Percentiles rank a stretch among this genome's conserved stretches.
phyloP scores from a whole-genome alignment of 1,140 invertebrate species.

The Whitmania pigra region DNA sequence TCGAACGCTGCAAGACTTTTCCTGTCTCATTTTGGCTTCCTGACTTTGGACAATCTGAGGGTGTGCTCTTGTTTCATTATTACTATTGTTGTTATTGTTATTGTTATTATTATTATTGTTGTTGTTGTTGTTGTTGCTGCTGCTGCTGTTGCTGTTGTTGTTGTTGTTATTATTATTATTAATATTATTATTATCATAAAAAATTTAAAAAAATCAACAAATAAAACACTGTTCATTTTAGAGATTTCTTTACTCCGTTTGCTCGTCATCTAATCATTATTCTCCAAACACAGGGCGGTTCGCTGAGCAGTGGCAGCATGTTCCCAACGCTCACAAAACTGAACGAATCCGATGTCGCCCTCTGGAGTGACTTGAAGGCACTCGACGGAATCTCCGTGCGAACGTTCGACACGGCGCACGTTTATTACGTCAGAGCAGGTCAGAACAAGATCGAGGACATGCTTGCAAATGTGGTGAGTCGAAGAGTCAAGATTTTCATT shows the following conservation, averaged over 20 bases:
- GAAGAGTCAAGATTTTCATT: slow-evolving; percentile 5
- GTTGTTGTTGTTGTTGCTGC: too few species aligned
- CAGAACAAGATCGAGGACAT: slow-evolving; percentile 66
- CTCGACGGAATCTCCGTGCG: slow-evolving; percentile 68
- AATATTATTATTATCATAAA: neutral
- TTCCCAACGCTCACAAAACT: slow-evolving; percentile 59
- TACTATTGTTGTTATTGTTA: neutral
- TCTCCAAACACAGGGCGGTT: neutral
- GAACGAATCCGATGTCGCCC: slow-evolving; percentile 55
- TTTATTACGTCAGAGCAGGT: slow-evolving; percentile 81
- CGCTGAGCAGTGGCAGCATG: neutral
- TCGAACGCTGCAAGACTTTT: slow-evolving; percentile 82
- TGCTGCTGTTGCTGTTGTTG: too few species aligned
- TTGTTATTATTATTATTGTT: too few species aligned
- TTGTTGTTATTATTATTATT: neutral
- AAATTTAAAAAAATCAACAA: too few species aligned
- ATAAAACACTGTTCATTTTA: too few species aligned
- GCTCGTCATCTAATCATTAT: too few species aligned
- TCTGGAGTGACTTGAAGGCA: slow-evolving; percentile 57
- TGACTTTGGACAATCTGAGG: slow-evolving; percentile 59
- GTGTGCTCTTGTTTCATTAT: slow-evolving; percentile 29
- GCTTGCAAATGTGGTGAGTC: slow-evolving; percentile 62
- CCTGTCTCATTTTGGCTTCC: slow-evolving; percentile 81
- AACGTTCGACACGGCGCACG: slow-evolving; percentile 78
- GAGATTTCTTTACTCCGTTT: too few species aligned